Percentiles rank a stretch among this genome's conserved stretches.
phyloP scores from a whole-genome alignment of 2,113 vertebrate genomes.

The Sialia sialis region DNA sequence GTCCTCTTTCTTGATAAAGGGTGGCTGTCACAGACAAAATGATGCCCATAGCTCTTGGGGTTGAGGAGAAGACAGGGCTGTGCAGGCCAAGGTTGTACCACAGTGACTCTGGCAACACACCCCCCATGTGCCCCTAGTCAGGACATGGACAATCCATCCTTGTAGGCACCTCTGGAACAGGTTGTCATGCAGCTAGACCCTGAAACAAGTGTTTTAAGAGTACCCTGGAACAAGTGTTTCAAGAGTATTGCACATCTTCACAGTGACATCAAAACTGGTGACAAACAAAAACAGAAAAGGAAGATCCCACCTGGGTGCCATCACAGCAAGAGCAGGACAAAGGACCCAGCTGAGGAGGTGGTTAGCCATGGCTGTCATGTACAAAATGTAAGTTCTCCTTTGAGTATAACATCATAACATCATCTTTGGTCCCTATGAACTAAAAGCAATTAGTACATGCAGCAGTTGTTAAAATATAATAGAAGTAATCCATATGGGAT shows the following conservation, averaged over 20 bases:
- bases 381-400: not conserved
- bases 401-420: not conserved
- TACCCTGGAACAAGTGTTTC: not conserved
- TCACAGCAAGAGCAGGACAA: not conserved
- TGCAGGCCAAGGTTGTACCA: not conserved
- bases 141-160: not conserved
- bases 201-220: too few species aligned
- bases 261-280: not conserved
- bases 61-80: not conserved
- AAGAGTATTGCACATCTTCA: not conserved
- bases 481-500: conserved; percentile 2
- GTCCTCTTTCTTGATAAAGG: not conserved
- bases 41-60: not conserved
- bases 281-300: not conserved
- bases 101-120: not conserved
- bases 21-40: not conserved
- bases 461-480: not conserved
- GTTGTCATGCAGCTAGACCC: not conserved
- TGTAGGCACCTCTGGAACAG: not conserved
- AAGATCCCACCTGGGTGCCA: not conserved
- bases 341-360: not conserved
- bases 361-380: not conserved
- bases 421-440: not conserved
- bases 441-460: not conserved
- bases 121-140: not conserved